Percentiles rank a stretch among this genome's conserved stretches.
phyloP scores from a whole-genome alignment of 37 sponge, comb jelly and placozoan species.

The Cliona cf. orientalis region DNA sequence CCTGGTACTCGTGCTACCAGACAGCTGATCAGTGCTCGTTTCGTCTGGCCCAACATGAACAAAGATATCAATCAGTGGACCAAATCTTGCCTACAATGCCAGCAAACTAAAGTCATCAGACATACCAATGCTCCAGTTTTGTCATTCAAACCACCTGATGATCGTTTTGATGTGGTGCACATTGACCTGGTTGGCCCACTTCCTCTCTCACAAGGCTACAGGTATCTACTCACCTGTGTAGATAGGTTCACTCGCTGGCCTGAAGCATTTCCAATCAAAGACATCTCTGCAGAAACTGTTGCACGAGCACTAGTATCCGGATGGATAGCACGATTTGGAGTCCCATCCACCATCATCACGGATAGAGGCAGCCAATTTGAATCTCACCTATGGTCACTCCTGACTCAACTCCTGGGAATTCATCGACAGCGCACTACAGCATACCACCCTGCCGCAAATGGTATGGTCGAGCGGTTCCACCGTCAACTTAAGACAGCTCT shows the following conservation, averaged over 20 bases:
- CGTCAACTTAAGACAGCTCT: conserved; percentile 69
- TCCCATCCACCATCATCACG: conserved; percentile 47
- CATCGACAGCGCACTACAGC: conserved; percentile 56
- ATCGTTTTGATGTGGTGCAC: conserved; percentile 55
- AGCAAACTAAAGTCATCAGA: conserved; percentile 46
- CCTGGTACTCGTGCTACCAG: conserved; percentile 68
- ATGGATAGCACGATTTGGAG: conserved; percentile 66
- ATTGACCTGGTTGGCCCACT: conserved; percentile 74
- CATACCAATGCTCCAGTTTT: conserved; percentile 53
- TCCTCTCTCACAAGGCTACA: conserved; percentile 60
- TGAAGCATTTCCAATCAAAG: conserved; percentile 50
- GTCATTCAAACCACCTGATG: conserved; percentile 43
- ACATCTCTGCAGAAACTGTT: conserved; percentile 50
- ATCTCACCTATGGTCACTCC: conserved; percentile 41
- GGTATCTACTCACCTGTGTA: conserved; percentile 55
- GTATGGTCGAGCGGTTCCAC: conserved; percentile 67
- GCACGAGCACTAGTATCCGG: conserved; percentile 50
- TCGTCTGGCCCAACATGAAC: conserved; percentile 74
- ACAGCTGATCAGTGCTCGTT: conserved; percentile 46
- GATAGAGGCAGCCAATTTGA: conserved; percentile 69
- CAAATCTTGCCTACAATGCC: conserved; percentile 55
- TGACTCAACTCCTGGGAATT: conserved; percentile 55
- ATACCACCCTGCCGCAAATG: conserved; percentile 69
- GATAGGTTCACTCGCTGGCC: conserved; percentile 66
- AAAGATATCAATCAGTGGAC: conserved; percentile 64